phyloP scores from a whole-genome alignment of 2,888 invertebrate species.

The Drosophila stalkeri region DNA sequence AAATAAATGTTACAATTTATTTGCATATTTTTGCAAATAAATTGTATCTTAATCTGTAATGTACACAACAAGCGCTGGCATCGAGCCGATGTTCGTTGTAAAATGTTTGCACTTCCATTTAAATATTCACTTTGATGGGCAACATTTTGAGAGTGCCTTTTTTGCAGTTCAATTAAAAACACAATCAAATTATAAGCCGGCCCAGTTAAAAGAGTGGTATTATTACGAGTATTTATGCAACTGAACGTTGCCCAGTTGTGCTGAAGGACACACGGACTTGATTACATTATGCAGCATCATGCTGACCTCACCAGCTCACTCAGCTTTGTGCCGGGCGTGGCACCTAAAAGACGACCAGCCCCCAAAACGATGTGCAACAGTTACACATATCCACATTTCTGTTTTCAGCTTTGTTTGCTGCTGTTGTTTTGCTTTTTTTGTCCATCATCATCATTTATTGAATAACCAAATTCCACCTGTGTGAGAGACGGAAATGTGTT shows the following conservation, averaged over 20 bases:
- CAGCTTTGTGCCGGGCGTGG: slow-evolving; percentile 28
- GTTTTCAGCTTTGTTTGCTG: neutral
- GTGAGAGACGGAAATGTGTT: neutral
- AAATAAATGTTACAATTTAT: neutral
- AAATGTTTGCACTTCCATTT: slow-evolving; percentile 7
- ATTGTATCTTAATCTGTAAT: slow-evolving; percentile 2
- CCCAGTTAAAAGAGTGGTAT: slow-evolving; percentile 3
- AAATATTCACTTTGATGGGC: neutral
- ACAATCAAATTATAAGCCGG: slow-evolving; percentile 16
- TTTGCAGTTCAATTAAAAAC: slow-evolving; percentile 16
- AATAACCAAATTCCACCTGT: slow-evolving; percentile 8
- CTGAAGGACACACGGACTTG: slow-evolving; percentile 16
- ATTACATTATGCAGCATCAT: slow-evolving; percentile 38
- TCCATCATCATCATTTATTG: neutral
- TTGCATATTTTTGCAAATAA: neutral
- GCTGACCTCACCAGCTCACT: slow-evolving; percentile 39
- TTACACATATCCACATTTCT: neutral
- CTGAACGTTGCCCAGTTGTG: slow-evolving; percentile 22
- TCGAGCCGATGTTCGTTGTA: neutral
- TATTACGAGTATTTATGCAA: slow-evolving; percentile 31
- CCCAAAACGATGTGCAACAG: slow-evolving; percentile 41
- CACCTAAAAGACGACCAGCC: slow-evolving; percentile 11
- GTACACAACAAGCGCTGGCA: neutral
- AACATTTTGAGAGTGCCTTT: slow-evolving; percentile 1
- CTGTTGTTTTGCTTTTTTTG: neutral